Conservation (phyloP, 2,113 vertebrate genomes). For the Gasterosteus aculeatus region DNA sequence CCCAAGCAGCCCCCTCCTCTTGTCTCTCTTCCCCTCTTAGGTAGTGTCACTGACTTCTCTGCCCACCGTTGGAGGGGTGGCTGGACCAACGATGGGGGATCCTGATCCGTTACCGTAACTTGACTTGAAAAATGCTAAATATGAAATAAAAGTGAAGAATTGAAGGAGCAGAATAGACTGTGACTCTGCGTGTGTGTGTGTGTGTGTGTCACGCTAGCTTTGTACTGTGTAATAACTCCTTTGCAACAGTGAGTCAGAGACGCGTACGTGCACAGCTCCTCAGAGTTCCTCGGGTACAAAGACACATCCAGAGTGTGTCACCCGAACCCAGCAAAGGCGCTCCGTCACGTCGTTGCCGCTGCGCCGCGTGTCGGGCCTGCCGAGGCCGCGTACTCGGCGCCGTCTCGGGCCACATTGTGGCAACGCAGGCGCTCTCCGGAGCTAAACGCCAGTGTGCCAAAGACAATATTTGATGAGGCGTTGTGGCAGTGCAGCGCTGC, state of each 20-base stretch:
- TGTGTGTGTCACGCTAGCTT: background rate
- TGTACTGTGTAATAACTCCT: background rate
- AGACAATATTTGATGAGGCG: slow-evolving; percentile 73
- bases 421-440: slow-evolving; percentile 37
- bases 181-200: slow-evolving; percentile 2
- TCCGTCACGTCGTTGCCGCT: slow-evolving; percentile 16
- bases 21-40: slow-evolving; percentile 70
- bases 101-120: background rate
- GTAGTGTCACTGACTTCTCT: slow-evolving; percentile 67
- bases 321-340: slow-evolving; percentile 17
- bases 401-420: slow-evolving; percentile 17
- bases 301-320: slow-evolving; percentile 1
- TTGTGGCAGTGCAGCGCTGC: slow-evolving; percentile 61
- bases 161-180: background rate
- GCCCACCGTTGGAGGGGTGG: slow-evolving; percentile 66
- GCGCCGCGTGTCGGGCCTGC: slow-evolving; percentile 34
- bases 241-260: background rate
- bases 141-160: background rate
- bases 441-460: slow-evolving; percentile 60
- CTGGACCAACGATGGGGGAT: slow-evolving; percentile 14
- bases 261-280: slow-evolving; percentile 4
- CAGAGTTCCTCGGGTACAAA: slow-evolving; percentile 2
- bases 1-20: slow-evolving; percentile 73
- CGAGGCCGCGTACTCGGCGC: slow-evolving; percentile 1
- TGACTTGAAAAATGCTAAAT: background rate